Base-by-base conservation (phyloP, 2,888 invertebrate species). In the Uropetala carovei region DNA sequence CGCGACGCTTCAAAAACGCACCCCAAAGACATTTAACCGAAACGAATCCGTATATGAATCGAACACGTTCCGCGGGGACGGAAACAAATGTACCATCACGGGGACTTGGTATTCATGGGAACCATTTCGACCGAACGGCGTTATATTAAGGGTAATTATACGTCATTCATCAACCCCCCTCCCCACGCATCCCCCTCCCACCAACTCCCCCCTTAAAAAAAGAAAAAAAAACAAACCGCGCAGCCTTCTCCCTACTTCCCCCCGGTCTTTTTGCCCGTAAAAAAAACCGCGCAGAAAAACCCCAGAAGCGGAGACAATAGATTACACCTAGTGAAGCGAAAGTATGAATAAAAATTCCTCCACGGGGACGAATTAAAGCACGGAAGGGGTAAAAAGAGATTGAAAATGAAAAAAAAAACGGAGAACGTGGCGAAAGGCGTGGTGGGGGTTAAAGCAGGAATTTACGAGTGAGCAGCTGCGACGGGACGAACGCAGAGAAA, bases 61-160 rank as follows among this genome's bases (percentile, higher is more conserved):
- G 86, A 59, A 13, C 82, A 82, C 82, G 82, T 16, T 86, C 27
- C 58, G 59, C 22, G 7, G 30, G 27, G 86, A 59, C 86, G 86
- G 59, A 58, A 22, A 85, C 58, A 58, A 58, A 85, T 22, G 86
- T 59, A 27, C 56, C 59, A 27, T 60, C 86, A 10, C 27, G 86
- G 57, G 11, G 60, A 22, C 82, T 30, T 86, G 58, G 59, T 59
- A 60, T 60, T 59, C 86, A 59, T 59, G 60, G 60, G 86, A 59
- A 59, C 60, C 59, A 82, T 27, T 30, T 43, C 82, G 27, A 18
- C 1, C 75, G 43, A 27, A 43, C 82, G 43, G 30, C 30, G 86
- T 27, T 86, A 22, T 86, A 86, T 59, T 86, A 60, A 86, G 59
- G 59, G 30, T 30, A 75, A 75, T 75, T 75, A 75, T 75, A 60